Percentiles rank a stretch among this genome's conserved stretches.
Evolutionary conservation across 1,140 invertebrate species (phyloP).

Genomic region (Scaptomyza hsui): DNA sequence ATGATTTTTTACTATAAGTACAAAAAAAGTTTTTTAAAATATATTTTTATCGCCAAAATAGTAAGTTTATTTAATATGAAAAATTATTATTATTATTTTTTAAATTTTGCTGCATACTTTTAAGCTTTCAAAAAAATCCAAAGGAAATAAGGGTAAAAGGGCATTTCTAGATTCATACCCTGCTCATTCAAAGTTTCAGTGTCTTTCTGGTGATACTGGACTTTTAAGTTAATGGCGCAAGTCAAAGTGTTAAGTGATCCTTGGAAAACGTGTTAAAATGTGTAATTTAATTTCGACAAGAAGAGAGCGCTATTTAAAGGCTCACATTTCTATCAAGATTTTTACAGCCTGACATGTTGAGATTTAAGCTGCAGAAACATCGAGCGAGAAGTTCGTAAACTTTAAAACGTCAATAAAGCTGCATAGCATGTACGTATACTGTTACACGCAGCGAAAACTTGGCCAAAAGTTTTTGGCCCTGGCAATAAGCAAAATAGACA

Average conservation of each 20-base stretch:
- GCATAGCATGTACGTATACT: constrained; percentile 1
- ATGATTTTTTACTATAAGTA: too few relatives aligned
- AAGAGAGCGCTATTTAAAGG: constrained; percentile 28
- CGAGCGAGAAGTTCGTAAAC: background rate
- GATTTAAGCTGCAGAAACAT: constrained; percentile 36
- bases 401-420: constrained; percentile 42
- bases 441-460: constrained; percentile 16
- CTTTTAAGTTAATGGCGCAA: constrained; percentile 30
- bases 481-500: constrained; percentile 60
- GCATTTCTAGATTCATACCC: too few relatives aligned
- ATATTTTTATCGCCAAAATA: too few relatives aligned
- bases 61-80: too few relatives aligned
- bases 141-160: background rate
- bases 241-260: constrained; percentile 55
- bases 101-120: too few relatives aligned
- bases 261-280: constrained; percentile 60
- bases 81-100: too few relatives aligned
- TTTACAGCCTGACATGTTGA: constrained; percentile 39
- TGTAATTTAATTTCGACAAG: constrained; percentile 57
- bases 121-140: background rate
- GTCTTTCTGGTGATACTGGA: background rate
- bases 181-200: constrained; percentile 4
- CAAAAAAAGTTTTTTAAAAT: too few relatives aligned
- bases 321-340: constrained; percentile 31
- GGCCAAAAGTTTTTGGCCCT: constrained; percentile 38